A percentile compares a stretch with the other conserved stretches of the same genome.
phyloP scores from a whole-genome alignment of 2,113 vertebrate genomes.

The Trichechus manatus region DNA sequence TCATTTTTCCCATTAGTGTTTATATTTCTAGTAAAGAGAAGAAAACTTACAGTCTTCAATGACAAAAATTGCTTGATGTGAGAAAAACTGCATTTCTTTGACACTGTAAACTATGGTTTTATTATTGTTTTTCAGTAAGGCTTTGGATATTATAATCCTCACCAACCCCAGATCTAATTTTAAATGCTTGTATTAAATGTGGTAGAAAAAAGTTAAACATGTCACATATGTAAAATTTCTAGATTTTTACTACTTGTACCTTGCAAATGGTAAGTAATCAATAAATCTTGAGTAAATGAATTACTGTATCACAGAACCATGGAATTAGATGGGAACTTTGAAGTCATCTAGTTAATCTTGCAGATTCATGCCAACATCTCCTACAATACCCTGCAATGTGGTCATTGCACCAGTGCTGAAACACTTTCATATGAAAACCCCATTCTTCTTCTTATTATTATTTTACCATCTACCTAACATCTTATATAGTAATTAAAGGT shows the following conservation, averaged over 20 bases:
- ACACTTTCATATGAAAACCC: not conserved
- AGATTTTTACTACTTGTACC: not conserved
- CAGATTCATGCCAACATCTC: not conserved
- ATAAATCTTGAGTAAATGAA: not conserved
- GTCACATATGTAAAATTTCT: not conserved
- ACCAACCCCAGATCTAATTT: not conserved
- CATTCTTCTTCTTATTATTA: not conserved
- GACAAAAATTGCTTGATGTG: conserved; percentile 16
- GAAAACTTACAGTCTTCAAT: not conserved
- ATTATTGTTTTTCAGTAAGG: not conserved
- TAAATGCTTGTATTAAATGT: not conserved
- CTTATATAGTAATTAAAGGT: not conserved
- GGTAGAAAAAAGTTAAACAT: not conserved
- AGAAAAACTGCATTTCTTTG: not conserved
- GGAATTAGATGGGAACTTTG: not conserved
- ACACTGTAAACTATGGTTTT: not conserved
- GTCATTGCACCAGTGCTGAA: not conserved
- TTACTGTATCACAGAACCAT: not conserved
- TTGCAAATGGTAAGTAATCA: not conserved
- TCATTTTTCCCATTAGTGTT: not conserved
- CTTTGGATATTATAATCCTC: not conserved
- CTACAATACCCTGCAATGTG: not conserved
- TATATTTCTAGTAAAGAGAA: not conserved
- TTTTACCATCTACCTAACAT: not conserved
- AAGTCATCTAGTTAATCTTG: not conserved